These are phyloP conservation scores for Zaprionus tsacasi DNA, from an alignment of 1,140 invertebrate species.

Conservation along the genomic window DNA sequence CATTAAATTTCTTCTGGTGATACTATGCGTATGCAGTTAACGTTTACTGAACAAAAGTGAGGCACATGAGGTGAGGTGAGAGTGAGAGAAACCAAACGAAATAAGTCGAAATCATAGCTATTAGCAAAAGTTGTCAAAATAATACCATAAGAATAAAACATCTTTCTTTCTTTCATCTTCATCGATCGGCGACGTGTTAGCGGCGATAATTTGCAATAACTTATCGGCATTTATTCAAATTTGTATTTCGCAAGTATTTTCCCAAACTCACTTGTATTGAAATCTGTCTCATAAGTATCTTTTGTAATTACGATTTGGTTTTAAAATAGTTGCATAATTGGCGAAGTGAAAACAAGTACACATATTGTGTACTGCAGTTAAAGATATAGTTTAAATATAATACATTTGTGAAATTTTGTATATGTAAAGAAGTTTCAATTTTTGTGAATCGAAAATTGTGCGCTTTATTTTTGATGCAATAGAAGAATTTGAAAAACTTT, in stretches of 20 bases:
- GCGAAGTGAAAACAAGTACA: slow-evolving; percentile 69
- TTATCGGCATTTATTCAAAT: slow-evolving; percentile 46
- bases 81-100: slow-evolving; percentile 62
- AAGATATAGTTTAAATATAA: slow-evolving; percentile 26
- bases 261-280: slow-evolving; percentile 84
- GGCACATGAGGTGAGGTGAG: slow-evolving; percentile 44
- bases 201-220: slow-evolving; percentile 41
- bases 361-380: slow-evolving; percentile 56
- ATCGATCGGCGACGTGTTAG: slow-evolving; percentile 48
- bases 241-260: slow-evolving; percentile 81
- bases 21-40: slow-evolving; percentile 47
- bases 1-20: slow-evolving; percentile 36
- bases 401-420: slow-evolving; percentile 31
- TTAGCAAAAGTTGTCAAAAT: slow-evolving; percentile 70
- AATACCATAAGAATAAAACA: slow-evolving; percentile 71
- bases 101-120: slow-evolving; percentile 72
- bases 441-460: background rate
- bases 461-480: slow-evolving; percentile 42
- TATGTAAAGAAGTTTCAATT: slow-evolving; percentile 41
- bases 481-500: slow-evolving; percentile 6
- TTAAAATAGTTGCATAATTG: slow-evolving; percentile 50
- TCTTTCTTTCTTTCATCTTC: slow-evolving; percentile 68
- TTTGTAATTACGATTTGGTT: slow-evolving; percentile 75
- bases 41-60: slow-evolving; percentile 44
- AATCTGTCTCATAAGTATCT: slow-evolving; percentile 84